phyloP scores from a whole-genome alignment of 2,113 vertebrate genomes.

The Asarcornis scutulata region DNA sequence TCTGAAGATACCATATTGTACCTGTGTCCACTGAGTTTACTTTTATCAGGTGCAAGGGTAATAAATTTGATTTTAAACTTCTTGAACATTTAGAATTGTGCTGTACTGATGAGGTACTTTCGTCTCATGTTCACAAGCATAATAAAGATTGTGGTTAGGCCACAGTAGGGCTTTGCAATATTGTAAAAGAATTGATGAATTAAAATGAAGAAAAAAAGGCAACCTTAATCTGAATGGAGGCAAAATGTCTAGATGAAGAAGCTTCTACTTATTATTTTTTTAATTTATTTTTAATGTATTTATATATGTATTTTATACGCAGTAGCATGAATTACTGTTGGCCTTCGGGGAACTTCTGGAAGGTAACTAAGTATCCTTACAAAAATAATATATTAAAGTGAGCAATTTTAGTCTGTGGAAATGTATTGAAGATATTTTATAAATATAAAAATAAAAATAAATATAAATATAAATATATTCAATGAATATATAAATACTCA shows the following conservation, averaged over 20 bases:
- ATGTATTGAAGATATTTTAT: background rate
- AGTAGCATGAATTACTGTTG: background rate
- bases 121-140: background rate
- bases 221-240: background rate
- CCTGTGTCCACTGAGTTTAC: background rate
- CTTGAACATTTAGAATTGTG: background rate
- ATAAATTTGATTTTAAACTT: background rate
- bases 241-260: background rate
- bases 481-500: background rate
- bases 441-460: too few species aligned
- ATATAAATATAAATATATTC: too few species aligned
- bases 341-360: background rate
- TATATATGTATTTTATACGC: background rate
- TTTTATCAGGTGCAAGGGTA: background rate
- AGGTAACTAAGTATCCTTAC: background rate
- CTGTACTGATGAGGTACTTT: background rate
- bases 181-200: background rate
- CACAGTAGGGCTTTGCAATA: background rate
- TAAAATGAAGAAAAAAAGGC: background rate
- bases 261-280: background rate
- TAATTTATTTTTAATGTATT: background rate
- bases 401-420: background rate
- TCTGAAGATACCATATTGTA: background rate
- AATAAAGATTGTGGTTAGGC: background rate
- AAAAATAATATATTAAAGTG: background rate